phyloP scores from a whole-genome alignment of 2,888 invertebrate species.

The Plebejus melissa region DNA sequence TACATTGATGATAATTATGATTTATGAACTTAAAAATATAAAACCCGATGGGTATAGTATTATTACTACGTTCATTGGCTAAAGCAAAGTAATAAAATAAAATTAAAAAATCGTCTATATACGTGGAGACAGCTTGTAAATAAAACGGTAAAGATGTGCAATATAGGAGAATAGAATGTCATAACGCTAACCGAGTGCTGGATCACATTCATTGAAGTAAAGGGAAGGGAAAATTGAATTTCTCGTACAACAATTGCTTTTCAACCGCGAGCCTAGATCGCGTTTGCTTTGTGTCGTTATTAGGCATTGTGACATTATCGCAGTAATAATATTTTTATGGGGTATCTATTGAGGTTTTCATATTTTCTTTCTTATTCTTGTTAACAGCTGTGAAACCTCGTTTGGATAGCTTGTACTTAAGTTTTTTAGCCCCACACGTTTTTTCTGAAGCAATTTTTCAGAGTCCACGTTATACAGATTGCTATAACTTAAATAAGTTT shows the following conservation, averaged over 20 bases:
- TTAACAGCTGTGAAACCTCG: neutral
- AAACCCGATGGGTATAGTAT: too few species aligned
- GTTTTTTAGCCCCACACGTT: too few species aligned
- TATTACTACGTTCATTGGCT: too few species aligned
- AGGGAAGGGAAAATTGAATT: conserved; percentile 1
- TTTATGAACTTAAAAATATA: too few species aligned
- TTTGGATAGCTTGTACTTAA: too few species aligned
- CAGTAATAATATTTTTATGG: neutral
- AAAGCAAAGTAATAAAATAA: neutral
- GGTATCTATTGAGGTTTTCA: neutral
- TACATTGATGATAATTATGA: too few species aligned
- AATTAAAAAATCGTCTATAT: neutral
- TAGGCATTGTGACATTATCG: conserved; percentile 10
- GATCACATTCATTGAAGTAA: conserved; percentile 14
- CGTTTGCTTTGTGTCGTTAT: conserved; percentile 23
- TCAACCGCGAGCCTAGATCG: conserved; percentile 3
- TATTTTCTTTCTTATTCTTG: neutral
- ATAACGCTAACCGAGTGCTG: neutral
- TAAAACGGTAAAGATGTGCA: neutral
- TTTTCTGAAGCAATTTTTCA: neutral
- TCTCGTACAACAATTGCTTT: conserved; percentile 21
- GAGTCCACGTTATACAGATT: too few species aligned
- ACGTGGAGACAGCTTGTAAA: neutral
- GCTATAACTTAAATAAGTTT: too few species aligned
- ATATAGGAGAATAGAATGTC: neutral